These are phyloP conservation scores for Plectus sambesii DNA, from an alignment of 1,140 invertebrate species.

Conservation along the genomic window DNA sequence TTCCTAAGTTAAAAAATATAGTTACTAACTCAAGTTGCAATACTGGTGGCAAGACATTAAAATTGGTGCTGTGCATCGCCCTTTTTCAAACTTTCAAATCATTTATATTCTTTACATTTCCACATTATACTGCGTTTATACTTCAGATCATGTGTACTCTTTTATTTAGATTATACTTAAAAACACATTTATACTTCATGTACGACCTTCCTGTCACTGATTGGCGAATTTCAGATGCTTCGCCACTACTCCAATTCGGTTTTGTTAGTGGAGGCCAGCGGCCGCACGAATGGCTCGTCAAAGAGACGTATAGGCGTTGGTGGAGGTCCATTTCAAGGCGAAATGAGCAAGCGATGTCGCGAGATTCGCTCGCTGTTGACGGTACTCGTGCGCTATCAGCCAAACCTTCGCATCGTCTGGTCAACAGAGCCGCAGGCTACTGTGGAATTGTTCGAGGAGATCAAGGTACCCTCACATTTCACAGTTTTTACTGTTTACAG, in stretches of 20 bases:
- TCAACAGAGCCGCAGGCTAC: conserved; percentile 26
- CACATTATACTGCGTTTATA: neutral
- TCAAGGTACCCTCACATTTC: no score
- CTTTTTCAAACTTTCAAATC: no score
- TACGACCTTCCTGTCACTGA: neutral
- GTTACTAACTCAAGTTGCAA: no score
- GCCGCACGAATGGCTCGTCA: conserved; percentile 43
- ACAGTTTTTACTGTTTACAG: no score
- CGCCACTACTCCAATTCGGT: conserved; percentile 34
- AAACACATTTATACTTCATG: neutral
- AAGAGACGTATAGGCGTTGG: conserved; percentile 25
- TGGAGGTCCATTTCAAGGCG: conserved; percentile 38
- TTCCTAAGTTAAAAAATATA: no score
- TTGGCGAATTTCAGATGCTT: conserved; percentile 31
- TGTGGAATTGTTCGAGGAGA: conserved; percentile 41
- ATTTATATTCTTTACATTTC: conserved; percentile 9
- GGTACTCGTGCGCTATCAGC: conserved; percentile 30
- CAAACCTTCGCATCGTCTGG: conserved; percentile 32
- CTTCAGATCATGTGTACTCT: no score
- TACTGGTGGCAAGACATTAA: no score
- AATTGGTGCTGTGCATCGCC: no score
- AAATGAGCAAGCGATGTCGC: conserved; percentile 31
- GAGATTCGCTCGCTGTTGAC: conserved; percentile 37
- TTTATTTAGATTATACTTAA: conserved; percentile 10
- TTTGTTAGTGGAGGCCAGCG: conserved; percentile 38